Conservation (phyloP, 2,113 vertebrate genomes). For the Oryzias curvinotus region DNA sequence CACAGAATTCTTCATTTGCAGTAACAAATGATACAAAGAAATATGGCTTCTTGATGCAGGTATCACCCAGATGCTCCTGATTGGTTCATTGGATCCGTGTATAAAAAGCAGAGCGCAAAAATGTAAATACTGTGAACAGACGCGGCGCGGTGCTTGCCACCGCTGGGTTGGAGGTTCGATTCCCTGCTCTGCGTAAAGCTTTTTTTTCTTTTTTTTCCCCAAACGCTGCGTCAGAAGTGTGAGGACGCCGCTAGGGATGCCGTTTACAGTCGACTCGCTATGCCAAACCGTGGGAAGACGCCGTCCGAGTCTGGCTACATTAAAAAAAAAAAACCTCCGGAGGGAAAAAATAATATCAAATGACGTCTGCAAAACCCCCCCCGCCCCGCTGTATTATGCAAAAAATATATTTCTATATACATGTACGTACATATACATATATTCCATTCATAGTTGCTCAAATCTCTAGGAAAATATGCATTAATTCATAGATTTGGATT, state of each 20-base stretch:
- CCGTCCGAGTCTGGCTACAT: conserved; percentile 71
- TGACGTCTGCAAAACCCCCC: conserved; percentile 72
- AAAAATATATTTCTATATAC: conserved; percentile 83
- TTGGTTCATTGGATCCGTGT: conserved; percentile 36
- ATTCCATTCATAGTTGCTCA: conserved; percentile 78
- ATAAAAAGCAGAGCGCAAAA: conserved; percentile 44
- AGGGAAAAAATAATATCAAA: conserved; percentile 67
- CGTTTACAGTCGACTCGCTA: conserved; percentile 54
- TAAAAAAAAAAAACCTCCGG: conserved; percentile 69
- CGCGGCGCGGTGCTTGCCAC: conserved; percentile 11
- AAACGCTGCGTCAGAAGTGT: conserved; percentile 57
- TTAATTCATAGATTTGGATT: conserved; percentile 76
- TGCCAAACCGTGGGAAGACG: conserved; percentile 75
- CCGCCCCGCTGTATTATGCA: conserved; percentile 74
- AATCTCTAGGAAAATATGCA: conserved; percentile 80
- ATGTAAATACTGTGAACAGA: conserved; percentile 14
- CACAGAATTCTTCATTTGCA: conserved; percentile 65
- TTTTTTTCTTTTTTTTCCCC: conserved; percentile 21
- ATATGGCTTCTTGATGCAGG: conserved; percentile 79
- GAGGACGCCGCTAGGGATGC: conserved; percentile 42
- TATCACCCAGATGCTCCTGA: conserved; percentile 55
- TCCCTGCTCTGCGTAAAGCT: conserved; percentile 59
- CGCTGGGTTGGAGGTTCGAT: conserved; percentile 8
- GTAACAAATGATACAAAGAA: conserved; percentile 69
- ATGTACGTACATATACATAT: conserved; percentile 79